phyloP scores from a whole-genome alignment of 2,113 vertebrate species.

The Excalfactoria chinensis region DNA sequence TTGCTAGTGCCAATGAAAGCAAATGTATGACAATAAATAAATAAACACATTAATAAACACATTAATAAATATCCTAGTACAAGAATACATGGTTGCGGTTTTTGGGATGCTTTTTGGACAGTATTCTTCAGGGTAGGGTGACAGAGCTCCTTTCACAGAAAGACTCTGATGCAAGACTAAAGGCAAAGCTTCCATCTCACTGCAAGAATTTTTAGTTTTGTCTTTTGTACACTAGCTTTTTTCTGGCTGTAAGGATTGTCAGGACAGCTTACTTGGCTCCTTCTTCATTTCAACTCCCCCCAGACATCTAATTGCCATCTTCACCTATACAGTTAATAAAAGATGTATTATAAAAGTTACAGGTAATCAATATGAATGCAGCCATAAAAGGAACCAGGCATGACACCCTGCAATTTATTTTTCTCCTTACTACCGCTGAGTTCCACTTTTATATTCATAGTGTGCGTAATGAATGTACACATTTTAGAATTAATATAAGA shows the following conservation, averaged over 20 bases:
- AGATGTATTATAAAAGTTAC: slow-evolving; percentile 68
- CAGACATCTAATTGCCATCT: slow-evolving; percentile 53
- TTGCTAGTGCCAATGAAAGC: not conserved
- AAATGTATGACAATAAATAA: not conserved
- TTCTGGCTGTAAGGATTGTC: not conserved
- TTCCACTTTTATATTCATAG: slow-evolving; percentile 72
- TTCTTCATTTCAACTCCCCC: not conserved
- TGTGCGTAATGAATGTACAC: slow-evolving; percentile 58
- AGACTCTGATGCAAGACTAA: not conserved
- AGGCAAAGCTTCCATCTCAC: not conserved
- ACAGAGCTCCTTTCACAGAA: not conserved
- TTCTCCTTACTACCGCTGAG: slow-evolving; percentile 59
- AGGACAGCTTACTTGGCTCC: not conserved
- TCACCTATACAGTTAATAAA: slow-evolving; percentile 58
- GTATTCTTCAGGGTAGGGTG: not conserved
- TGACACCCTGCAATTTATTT: slow-evolving; percentile 72
- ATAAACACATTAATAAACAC: not conserved
- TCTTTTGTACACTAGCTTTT: not conserved
- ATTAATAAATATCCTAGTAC: not conserved
- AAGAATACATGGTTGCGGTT: not conserved
- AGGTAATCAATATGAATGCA: slow-evolving; percentile 73
- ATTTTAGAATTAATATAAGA: slow-evolving; percentile 10
- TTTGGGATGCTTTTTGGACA: not conserved
- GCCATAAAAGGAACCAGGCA: slow-evolving; percentile 67
- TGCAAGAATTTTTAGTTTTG: not conserved